Conservation (phyloP, 2,797 vertebrate genomes). For the Varecia variegata region DNA sequence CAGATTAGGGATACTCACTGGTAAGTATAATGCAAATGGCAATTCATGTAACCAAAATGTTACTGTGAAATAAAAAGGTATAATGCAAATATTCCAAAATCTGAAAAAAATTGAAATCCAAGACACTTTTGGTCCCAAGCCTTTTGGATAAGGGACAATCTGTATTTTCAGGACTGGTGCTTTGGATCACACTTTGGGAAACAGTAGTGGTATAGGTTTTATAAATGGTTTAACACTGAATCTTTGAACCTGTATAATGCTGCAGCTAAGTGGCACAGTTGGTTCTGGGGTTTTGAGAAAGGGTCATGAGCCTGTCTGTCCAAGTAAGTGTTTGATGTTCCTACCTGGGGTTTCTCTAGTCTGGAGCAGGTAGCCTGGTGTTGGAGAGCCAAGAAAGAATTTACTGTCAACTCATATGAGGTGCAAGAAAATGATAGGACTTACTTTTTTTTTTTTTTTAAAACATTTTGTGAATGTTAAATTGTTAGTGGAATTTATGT, state of each 20-base stretch:
- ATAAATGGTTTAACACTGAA: background rate
- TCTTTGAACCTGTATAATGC: background rate
- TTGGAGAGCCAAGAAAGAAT: slow-evolving; percentile 6
- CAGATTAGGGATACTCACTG: background rate
- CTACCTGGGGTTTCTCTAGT: background rate
- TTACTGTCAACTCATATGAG: background rate
- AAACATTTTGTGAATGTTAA: background rate
- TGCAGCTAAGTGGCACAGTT: background rate
- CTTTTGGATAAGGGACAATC: background rate
- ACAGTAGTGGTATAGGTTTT: background rate
- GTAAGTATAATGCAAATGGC: background rate
- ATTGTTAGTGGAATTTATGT: background rate
- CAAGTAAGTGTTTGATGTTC: slow-evolving; percentile 13
- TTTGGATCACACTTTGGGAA: background rate
- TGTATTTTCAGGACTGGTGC: background rate
- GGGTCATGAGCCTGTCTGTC: background rate
- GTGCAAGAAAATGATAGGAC: background rate
- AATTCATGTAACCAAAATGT: too few relatives aligned
- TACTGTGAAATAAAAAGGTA: too few relatives aligned
- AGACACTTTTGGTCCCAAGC: background rate
- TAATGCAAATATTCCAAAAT: background rate
- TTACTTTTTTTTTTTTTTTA: background rate
- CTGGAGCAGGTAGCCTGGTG: background rate
- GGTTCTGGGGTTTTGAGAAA: background rate
- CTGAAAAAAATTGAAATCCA: background rate